A percentile compares a stretch with the other conserved stretches of the same genome.
Conservation (phyloP, 37 sponge, comb jelly and placozoan species). For the Theonella swinhoei region DNA sequence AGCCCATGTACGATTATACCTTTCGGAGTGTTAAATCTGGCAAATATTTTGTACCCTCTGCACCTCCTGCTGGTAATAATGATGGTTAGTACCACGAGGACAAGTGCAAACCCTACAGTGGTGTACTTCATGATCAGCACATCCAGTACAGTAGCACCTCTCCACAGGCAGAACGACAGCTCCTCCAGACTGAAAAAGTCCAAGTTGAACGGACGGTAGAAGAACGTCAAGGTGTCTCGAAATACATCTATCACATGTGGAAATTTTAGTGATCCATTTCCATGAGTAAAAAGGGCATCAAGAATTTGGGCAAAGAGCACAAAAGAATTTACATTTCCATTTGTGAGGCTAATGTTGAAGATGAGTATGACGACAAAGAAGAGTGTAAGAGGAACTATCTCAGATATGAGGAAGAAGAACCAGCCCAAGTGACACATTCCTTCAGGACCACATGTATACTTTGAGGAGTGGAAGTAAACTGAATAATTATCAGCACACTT, state of each 20-base stretch:
- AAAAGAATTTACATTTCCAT: constrained; percentile 17
- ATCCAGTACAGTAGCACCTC: constrained; percentile 37
- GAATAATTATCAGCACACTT: constrained; percentile 14
- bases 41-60: background rate
- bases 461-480: constrained; percentile 26
- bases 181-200: constrained; percentile 35
- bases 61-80: background rate
- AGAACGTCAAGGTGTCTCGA: background rate
- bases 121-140: constrained; percentile 42
- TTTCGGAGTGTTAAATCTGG: background rate
- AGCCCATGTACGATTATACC: constrained; percentile 7
- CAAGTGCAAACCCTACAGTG: constrained; percentile 42
- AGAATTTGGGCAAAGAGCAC: constrained; percentile 42
- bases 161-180: constrained; percentile 56
- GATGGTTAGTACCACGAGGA: background rate
- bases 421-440: constrained; percentile 17
- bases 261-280: constrained; percentile 9
- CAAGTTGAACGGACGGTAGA: constrained; percentile 40
- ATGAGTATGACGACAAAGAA: constrained; percentile 24
- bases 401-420: constrained; percentile 40
- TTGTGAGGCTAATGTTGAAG: constrained; percentile 44
- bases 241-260: background rate
- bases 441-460: constrained; percentile 4
- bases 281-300: constrained; percentile 7
- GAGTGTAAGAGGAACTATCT: constrained; percentile 37